Evolutionary conservation across 2,113 vertebrate genomes (phyloP).

Genomic region (Neolamprologus hecqui): DNA sequence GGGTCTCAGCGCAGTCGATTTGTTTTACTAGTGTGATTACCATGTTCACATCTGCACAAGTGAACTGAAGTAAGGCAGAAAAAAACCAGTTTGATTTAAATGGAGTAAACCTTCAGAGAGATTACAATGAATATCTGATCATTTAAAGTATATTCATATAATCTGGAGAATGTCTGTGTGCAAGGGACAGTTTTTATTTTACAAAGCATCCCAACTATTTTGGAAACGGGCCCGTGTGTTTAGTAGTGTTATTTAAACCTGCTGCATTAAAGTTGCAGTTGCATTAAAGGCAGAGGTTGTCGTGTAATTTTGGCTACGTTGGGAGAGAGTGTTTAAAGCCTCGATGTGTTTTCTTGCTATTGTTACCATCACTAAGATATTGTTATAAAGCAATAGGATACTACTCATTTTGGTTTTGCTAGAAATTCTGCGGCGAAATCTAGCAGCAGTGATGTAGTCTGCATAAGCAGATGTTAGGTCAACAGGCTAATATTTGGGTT

Average conservation of each 20-base stretch:
- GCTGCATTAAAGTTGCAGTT: neutral
- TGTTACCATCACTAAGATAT: neutral
- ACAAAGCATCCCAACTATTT: neutral
- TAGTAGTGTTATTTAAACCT: neutral
- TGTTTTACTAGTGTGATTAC: neutral
- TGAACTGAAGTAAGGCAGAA: neutral
- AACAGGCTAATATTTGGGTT: neutral
- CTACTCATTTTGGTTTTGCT: neutral
- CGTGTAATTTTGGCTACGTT: neutral
- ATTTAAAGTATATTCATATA: neutral
- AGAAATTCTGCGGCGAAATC: accelerated
- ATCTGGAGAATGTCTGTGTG: neutral
- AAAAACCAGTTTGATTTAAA: neutral
- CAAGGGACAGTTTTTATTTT: neutral
- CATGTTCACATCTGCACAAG: neutral
- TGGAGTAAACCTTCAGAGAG: neutral
- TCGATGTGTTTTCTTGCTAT: neutral
- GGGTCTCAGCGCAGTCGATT: neutral
- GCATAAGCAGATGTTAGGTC: neutral
- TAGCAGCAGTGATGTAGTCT: neutral
- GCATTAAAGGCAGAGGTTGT: neutral
- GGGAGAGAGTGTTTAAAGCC: neutral
- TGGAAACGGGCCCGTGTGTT: accelerated
- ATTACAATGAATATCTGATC: neutral
- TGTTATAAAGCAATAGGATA: neutral